Conservation (phyloP, 2,113 vertebrate genomes). For the Ptilorrhoa leucosticta region DNA sequence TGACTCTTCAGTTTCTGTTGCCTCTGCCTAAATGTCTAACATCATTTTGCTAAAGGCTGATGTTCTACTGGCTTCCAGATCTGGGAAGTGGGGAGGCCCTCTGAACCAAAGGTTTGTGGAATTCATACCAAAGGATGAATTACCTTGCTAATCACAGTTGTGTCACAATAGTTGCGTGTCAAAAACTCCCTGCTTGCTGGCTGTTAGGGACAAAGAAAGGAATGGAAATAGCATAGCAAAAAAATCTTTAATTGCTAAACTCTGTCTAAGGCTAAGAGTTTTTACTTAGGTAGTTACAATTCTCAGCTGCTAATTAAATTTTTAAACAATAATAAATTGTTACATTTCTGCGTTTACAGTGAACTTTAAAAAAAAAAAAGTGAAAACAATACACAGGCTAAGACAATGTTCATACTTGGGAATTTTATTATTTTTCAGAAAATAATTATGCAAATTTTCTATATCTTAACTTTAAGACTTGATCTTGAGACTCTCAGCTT, state of each 20-base stretch:
- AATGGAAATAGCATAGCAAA: background rate
- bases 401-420: background rate
- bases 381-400: background rate
- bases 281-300: background rate
- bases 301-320: background rate
- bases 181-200: background rate
- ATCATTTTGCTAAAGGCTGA: background rate
- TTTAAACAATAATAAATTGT: background rate
- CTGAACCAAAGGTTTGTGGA: background rate
- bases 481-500: background rate
- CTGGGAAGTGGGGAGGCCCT: rapidly evolving
- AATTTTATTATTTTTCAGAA: background rate
- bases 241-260: background rate
- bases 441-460: background rate
- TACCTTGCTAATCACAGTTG: background rate
- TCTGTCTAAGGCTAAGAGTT: background rate
- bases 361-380: background rate
- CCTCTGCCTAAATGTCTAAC: background rate
- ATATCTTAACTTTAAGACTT: background rate
- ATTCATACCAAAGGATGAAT: background rate
- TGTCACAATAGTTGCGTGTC: background rate
- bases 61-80: background rate
- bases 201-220: background rate
- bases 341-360: background rate
- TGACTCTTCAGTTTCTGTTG: background rate